These are phyloP conservation scores for Anagyrus pseudococci DNA, from an alignment of 2,888 invertebrate species.

Conservation along the genomic window DNA sequence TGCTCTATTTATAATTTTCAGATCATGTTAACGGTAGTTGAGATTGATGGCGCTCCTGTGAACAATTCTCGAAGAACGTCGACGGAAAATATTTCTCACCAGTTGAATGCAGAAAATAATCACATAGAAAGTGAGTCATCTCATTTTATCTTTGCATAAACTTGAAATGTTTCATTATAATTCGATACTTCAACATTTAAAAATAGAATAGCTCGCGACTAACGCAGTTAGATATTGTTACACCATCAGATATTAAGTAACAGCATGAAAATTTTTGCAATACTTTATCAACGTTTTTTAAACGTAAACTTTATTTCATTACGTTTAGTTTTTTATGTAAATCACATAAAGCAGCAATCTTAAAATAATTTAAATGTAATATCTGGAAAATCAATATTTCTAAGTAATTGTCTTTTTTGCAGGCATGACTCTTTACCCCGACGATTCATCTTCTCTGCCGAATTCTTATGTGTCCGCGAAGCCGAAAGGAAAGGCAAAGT, in stretches of 20 bases:
- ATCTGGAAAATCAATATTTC: neutral
- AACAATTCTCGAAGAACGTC: slow-evolving; percentile 51
- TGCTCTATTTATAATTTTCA: slow-evolving; percentile 45
- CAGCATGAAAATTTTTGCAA: too few relatives aligned
- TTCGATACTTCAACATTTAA: too few relatives aligned
- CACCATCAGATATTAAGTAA: neutral
- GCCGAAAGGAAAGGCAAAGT: slow-evolving; percentile 63
- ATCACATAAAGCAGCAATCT: too few relatives aligned
- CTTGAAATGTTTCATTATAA: neutral
- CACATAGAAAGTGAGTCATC: slow-evolving; percentile 33
- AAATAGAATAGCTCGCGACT: too few relatives aligned
- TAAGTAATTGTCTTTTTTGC: neutral
- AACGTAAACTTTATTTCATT: too few relatives aligned
- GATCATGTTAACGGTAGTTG: slow-evolving; percentile 59
- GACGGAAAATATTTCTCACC: slow-evolving; percentile 29
- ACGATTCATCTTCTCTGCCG: slow-evolving; percentile 29
- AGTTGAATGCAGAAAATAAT: slow-evolving; percentile 17
- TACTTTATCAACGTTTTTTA: too few relatives aligned
- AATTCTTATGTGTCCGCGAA: slow-evolving; percentile 48
- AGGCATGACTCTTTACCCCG: slow-evolving; percentile 39
- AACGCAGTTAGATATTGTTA: too few relatives aligned
- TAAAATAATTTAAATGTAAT: too few relatives aligned
- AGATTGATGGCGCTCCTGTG: slow-evolving; percentile 53
- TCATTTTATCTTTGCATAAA: neutral
- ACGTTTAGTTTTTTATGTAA: too few relatives aligned